A percentile compares a stretch with the other conserved stretches of the same genome.
Conservation (phyloP, 2,113 vertebrate species). For the Orycteropus afer region DNA sequence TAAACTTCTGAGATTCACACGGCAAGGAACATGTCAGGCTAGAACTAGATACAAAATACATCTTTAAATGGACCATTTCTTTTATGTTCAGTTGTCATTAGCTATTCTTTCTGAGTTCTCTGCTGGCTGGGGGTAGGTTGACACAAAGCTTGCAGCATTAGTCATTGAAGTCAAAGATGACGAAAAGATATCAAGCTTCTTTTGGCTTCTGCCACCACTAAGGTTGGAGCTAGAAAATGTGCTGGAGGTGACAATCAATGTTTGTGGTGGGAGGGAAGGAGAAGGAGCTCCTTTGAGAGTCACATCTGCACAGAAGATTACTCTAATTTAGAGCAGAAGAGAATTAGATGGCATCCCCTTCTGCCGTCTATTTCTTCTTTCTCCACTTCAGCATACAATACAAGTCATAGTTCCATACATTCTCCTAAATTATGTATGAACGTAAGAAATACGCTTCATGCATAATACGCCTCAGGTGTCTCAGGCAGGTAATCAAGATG, state of each 20-base stretch:
- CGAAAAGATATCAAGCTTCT: background rate
- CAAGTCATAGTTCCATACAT: background rate
- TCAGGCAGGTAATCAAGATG: background rate
- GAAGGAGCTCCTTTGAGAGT: background rate
- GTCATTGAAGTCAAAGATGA: background rate
- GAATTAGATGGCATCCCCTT: too few relatives aligned
- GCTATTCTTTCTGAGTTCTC: background rate
- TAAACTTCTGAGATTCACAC: constrained; percentile 35
- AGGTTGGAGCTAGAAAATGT: background rate
- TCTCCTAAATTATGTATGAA: background rate
- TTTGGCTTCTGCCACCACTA: background rate
- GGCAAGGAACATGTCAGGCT: background rate
- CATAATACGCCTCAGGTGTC: background rate
- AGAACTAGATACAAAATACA: constrained; percentile 33
- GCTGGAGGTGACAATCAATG: background rate
- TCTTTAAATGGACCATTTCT: constrained; percentile 55
- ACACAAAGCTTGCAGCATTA: background rate
- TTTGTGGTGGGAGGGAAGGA: background rate
- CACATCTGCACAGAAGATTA: background rate
- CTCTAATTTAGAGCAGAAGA: background rate
- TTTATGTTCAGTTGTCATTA: constrained; percentile 34
- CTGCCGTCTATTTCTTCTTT: background rate
- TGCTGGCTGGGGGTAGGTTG: background rate
- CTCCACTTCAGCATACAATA: background rate
- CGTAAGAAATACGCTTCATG: background rate